phyloP scores from a whole-genome alignment of 2,797 vertebrate species.

The Chiroxiphia lanceolata region DNA sequence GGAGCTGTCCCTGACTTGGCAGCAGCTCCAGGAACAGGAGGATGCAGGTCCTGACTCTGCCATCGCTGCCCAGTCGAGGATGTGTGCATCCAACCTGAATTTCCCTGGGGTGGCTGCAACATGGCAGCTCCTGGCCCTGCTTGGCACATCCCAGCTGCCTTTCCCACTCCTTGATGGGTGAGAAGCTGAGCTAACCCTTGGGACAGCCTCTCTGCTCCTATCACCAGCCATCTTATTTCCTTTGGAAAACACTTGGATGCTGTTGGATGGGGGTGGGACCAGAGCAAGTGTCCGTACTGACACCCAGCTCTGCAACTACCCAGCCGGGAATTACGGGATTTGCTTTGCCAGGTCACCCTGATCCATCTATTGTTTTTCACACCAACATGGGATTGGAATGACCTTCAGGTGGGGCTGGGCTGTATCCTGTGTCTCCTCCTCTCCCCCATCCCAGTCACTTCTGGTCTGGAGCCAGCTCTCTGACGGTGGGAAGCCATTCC shows the following conservation, averaged over 20 bases:
- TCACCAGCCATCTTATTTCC: background rate
- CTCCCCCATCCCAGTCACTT: background rate
- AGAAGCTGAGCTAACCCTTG: background rate
- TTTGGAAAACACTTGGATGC: background rate
- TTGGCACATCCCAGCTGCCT: background rate
- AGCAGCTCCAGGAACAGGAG: background rate
- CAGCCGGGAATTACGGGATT: background rate
- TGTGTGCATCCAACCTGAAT: background rate
- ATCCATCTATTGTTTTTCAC: background rate
- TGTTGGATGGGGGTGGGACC: fast-evolving
- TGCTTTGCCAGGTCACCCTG: background rate
- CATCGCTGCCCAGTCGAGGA: fast-evolving
- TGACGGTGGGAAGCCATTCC: background rate
- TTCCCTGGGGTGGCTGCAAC: background rate
- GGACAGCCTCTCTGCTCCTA: background rate
- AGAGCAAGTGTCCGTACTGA: fast-evolving
- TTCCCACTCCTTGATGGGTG: fast-evolving
- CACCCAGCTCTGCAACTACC: background rate
- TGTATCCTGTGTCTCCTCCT: fast-evolving
- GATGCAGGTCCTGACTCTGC: background rate
- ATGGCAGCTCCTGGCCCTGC: background rate
- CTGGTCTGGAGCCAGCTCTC: too few relatives aligned
- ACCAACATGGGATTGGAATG: background rate
- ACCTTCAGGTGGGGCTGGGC: background rate
- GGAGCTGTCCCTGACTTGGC: background rate